A percentile compares a stretch with the other conserved stretches of the same genome.
Conservation (phyloP, 1,140 invertebrate species). For the Achatina immaculata region DNA sequence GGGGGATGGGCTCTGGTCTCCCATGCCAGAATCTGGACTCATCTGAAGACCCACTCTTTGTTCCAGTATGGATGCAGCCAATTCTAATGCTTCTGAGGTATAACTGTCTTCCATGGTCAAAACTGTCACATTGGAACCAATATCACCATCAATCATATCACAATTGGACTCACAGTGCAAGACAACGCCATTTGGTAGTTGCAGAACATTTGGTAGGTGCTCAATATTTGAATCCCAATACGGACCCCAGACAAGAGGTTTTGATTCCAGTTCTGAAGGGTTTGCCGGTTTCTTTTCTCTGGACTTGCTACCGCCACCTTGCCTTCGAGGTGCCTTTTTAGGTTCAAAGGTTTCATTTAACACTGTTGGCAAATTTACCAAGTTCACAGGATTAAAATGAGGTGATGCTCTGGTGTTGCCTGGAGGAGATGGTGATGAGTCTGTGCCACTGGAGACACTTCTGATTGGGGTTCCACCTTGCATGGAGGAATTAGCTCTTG, state of each 20-base stretch:
- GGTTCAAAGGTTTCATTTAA: background rate
- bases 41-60: background rate
- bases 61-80: background rate
- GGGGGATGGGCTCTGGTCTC: slow-evolving; percentile 6
- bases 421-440: background rate
- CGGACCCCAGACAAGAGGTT: background rate
- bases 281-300: background rate
- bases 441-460: background rate
- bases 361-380: background rate
- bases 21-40: slow-evolving; percentile 5
- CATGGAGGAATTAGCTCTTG: background rate
- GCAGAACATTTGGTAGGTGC: too few relatives aligned
- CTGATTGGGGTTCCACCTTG: background rate
- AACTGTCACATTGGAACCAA: too few relatives aligned
- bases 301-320: background rate
- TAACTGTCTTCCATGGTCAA: too few relatives aligned
- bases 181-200: too few relatives aligned
- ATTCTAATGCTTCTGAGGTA: too few relatives aligned
- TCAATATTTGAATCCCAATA: background rate
- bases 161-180: too few relatives aligned
- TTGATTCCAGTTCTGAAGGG: background rate
- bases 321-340: background rate
- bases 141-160: too few relatives aligned
- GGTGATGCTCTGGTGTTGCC: background rate
- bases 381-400: background rate